A percentile compares a stretch with the other conserved stretches of the same genome.
These are phyloP conservation scores for Oreochromis niloticus DNA, from an alignment of 2,113 vertebrate genomes.

Conservation along the genomic window DNA sequence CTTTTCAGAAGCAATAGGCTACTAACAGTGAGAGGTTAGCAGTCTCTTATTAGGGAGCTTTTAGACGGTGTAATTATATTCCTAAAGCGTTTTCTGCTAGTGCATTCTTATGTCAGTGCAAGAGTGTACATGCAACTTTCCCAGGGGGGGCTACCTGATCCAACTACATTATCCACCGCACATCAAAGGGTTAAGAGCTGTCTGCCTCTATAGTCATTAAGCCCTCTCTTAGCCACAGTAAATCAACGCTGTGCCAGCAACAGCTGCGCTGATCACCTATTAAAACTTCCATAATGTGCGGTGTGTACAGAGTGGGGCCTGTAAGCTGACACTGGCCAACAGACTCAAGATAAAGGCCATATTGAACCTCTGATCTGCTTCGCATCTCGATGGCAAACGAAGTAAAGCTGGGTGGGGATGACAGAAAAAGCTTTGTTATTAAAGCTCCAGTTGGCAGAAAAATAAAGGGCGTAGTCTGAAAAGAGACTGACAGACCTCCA, in stretches of 20 bases:
- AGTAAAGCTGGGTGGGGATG: slow-evolving; percentile 28
- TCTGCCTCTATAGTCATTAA: slow-evolving; percentile 71
- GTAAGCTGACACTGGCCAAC: slow-evolving; percentile 57
- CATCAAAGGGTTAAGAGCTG: slow-evolving; percentile 73
- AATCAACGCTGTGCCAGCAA: slow-evolving; percentile 63
- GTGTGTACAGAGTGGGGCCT: slow-evolving; percentile 47
- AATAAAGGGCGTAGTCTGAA: background rate
- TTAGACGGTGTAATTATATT: slow-evolving; percentile 54
- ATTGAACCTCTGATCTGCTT: slow-evolving; percentile 41
- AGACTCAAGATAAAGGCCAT: slow-evolving; percentile 46
- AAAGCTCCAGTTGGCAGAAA: background rate
- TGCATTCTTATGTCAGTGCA: slow-evolving; percentile 36
- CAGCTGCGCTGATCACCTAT: slow-evolving; percentile 72
- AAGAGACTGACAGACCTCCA: background rate
- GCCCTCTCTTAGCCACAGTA: slow-evolving; percentile 62
- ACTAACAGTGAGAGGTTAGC: background rate
- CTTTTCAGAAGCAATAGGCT: background rate
- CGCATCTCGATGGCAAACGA: slow-evolving; percentile 10
- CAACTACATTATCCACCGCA: slow-evolving; percentile 61
- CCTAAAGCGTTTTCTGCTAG: slow-evolving; percentile 12
- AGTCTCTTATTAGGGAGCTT: slow-evolving; percentile 18
- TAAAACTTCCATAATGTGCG: slow-evolving; percentile 62
- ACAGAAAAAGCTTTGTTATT: slow-evolving; percentile 31
- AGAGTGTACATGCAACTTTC: slow-evolving; percentile 36
- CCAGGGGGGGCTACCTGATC: slow-evolving; percentile 58